These are phyloP conservation scores for Drosophila merina DNA, from an alignment of 2,888 invertebrate genomes.

Conservation along the genomic window DNA sequence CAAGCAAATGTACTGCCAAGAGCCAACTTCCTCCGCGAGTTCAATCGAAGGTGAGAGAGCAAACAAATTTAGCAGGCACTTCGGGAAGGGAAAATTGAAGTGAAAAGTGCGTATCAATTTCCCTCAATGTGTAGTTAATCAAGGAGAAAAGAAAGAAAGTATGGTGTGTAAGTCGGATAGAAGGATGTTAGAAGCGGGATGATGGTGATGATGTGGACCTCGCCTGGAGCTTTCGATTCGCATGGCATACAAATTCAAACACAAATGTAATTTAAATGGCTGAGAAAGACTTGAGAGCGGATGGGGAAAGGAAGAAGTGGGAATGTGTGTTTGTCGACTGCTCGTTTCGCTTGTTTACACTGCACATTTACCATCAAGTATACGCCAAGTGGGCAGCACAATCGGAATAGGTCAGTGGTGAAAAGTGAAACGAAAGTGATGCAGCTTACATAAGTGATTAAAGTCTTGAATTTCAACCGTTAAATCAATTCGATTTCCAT, in stretches of 20 bases:
- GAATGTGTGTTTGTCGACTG: conserved; percentile 8
- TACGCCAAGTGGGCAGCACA: conserved; percentile 30
- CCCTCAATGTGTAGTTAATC: conserved; percentile 2
- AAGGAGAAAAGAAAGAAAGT: neutral
- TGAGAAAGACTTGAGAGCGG: neutral
- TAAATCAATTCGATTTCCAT: neutral
- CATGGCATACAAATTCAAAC: conserved; percentile 24
- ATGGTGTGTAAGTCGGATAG: neutral
- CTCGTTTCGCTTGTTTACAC: conserved; percentile 17
- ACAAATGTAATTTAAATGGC: conserved; percentile 31
- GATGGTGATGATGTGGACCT: conserved; percentile 8
- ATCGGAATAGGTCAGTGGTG: conserved; percentile 10
- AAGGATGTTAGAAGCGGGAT: neutral
- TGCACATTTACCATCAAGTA: conserved; percentile 25
- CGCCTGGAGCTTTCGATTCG: conserved; percentile 5
- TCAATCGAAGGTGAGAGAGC: neutral
- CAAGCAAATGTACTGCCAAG: neutral
- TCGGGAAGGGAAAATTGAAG: neutral
- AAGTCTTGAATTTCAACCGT: conserved; percentile 5
- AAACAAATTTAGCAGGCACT: conserved; percentile 7
- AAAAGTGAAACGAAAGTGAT: conserved; percentile 2
- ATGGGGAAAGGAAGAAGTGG: neutral
- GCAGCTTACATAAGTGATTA: conserved; percentile 18
- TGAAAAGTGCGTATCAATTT: conserved; percentile 25
- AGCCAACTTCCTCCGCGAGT: neutral